Evolutionary conservation across 2,888 invertebrate genomes (phyloP).

Genomic region (Macrophya alboannulata): DNA sequence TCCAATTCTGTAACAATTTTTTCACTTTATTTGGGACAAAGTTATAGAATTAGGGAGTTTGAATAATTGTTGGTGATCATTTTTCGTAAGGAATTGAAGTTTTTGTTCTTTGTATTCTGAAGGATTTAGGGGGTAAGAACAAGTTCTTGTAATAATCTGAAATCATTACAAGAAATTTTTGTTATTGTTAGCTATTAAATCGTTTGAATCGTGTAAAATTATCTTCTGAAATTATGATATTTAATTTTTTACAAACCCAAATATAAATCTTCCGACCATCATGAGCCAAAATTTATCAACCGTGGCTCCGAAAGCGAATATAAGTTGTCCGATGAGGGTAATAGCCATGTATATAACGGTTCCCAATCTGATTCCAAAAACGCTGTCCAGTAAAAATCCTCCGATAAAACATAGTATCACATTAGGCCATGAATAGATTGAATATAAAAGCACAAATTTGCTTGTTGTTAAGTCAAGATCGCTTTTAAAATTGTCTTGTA

Average conservation of each 20-base stretch:
- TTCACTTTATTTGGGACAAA: not conserved
- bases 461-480: constrained; percentile 92
- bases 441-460: constrained; percentile 94
- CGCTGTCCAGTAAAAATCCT: constrained; percentile 96
- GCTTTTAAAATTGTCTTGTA: constrained; percentile 92
- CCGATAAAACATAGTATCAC: constrained; percentile 97
- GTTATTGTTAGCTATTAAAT: not conserved
- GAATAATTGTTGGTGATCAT: not conserved
- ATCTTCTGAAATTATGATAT: not conserved
- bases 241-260: constrained; percentile 86
- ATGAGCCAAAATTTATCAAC: constrained; percentile 92
- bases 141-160: not conserved
- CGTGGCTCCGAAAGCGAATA: constrained; percentile 93
- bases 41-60: not conserved
- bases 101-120: not conserved
- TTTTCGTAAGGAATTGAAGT: not conserved
- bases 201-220: not conserved
- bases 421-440: constrained; percentile 99
- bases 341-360: constrained; percentile 95
- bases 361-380: constrained; percentile 96
- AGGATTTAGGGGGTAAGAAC: not conserved
- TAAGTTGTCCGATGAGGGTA: constrained; percentile 92
- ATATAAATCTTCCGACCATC: constrained; percentile 96
- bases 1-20: constrained; percentile 87
- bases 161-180: not conserved